Conservation (phyloP, 2,113 vertebrate species). For the Rhinopomastus cyanomelas region DNA sequence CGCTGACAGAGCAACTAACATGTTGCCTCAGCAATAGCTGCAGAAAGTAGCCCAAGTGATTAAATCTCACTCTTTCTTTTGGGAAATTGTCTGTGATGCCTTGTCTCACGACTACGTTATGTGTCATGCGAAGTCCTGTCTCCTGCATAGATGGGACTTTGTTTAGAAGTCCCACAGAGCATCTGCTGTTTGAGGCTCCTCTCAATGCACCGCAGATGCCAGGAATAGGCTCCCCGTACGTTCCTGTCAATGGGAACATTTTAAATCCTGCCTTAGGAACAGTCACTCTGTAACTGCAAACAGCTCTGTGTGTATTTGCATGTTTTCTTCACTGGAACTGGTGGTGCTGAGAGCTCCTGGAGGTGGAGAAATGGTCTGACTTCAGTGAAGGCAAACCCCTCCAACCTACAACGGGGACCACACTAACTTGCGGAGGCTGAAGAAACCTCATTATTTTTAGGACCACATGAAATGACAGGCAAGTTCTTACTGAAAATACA, state of each 20-base stretch:
- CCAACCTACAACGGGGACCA: neutral
- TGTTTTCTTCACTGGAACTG: neutral
- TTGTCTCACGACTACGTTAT: slow-evolving; percentile 67
- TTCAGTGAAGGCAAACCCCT: neutral
- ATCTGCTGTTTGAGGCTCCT: slow-evolving; percentile 37
- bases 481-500: neutral
- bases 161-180: slow-evolving; percentile 7
- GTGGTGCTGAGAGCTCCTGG: neutral
- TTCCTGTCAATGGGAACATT: neutral
- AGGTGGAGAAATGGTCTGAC: neutral
- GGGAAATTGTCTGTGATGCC: slow-evolving; percentile 67
- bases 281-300: neutral
- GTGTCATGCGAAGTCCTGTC: slow-evolving; percentile 65
- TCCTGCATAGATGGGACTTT: slow-evolving; percentile 30
- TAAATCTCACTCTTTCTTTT: slow-evolving; percentile 66
- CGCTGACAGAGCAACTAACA: neutral
- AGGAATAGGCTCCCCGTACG: slow-evolving; percentile 39
- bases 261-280: neutral
- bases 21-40: slow-evolving; percentile 12
- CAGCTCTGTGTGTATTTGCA: slow-evolving; percentile 1
- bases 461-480: neutral
- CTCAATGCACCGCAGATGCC: slow-evolving; percentile 31
- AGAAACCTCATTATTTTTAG: neutral
- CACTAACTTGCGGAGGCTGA: neutral
- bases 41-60: slow-evolving; percentile 61